phyloP scores from a whole-genome alignment of 2,888 invertebrate genomes.

The Acanthosoma haemorrhoidale region DNA sequence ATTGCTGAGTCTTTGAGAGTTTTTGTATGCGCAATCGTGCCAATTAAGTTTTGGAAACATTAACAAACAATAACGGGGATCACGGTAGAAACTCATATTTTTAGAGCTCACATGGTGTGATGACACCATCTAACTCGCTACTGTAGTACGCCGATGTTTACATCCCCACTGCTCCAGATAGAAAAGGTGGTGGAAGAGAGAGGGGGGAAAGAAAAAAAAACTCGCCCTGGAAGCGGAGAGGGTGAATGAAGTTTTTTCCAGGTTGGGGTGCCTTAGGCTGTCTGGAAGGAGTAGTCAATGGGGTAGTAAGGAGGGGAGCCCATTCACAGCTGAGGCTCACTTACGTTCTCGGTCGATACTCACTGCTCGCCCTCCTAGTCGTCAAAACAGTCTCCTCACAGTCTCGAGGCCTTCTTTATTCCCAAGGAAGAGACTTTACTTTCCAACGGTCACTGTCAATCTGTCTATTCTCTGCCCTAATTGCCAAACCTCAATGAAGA shows the following conservation, averaged over 20 bases:
- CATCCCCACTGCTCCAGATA: neutral
- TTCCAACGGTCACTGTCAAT: too few relatives aligned
- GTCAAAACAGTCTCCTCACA: neutral
- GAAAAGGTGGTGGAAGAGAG: neutral
- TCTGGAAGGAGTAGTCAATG: slow-evolving; percentile 31
- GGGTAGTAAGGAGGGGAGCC: neutral
- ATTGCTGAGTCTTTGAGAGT: too few relatives aligned
- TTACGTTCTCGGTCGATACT: slow-evolving; percentile 1
- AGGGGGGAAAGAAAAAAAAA: neutral
- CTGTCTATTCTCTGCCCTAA: too few relatives aligned
- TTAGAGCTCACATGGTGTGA: neutral
- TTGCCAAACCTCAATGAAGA: too few relatives aligned
- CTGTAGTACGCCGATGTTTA: neutral
- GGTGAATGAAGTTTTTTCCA: slow-evolving; percentile 17
- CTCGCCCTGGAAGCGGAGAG: neutral
- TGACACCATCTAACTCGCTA: neutral
- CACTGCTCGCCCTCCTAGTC: too few relatives aligned
- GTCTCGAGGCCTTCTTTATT: too few relatives aligned
- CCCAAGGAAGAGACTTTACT: too few relatives aligned
- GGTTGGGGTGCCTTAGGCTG: slow-evolving; percentile 13
- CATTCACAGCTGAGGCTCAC: neutral
- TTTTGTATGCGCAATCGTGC: too few relatives aligned
- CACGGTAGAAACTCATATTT: neutral
- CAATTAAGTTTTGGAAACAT: too few relatives aligned
- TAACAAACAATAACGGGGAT: neutral